phyloP scores from a whole-genome alignment of 1,140 invertebrate genomes.

The Lepidurus arcticus region DNA sequence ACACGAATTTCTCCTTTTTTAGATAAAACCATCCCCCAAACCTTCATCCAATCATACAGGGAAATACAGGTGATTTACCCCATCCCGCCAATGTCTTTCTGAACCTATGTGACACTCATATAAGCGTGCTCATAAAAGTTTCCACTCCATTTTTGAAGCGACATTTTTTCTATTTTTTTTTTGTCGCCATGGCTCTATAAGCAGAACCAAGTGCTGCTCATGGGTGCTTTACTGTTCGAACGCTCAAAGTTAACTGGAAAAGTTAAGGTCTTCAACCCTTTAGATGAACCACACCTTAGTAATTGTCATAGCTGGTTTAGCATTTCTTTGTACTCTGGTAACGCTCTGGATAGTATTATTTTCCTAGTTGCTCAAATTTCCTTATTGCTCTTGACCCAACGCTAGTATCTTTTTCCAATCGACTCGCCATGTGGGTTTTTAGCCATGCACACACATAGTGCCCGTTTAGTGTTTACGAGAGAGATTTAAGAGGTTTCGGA shows the following conservation, averaged over 20 bases:
- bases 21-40: too few species aligned
- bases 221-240: slow-evolving; percentile 5
- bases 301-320: slow-evolving; percentile 22
- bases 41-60: too few species aligned
- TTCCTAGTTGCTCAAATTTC: background rate
- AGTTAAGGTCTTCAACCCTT: slow-evolving; percentile 14
- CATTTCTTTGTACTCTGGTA: background rate
- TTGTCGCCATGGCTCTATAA: background rate
- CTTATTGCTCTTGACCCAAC: slow-evolving; percentile 8
- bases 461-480: background rate
- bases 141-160: background rate
- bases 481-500: background rate
- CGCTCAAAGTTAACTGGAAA: background rate
- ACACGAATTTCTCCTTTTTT: too few species aligned
- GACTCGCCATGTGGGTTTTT: slow-evolving; percentile 2
- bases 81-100: too few species aligned
- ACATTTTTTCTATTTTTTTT: background rate
- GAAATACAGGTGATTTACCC: too few species aligned
- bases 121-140: background rate
- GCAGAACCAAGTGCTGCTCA: background rate
- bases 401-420: slow-evolving; percentile 9
- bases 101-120: too few species aligned
- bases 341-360: background rate
- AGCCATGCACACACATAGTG: background rate
- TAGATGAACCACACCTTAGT: background rate